phyloP scores from a whole-genome alignment of 2,113 vertebrate genomes.

The Podocnemis expansa region DNA sequence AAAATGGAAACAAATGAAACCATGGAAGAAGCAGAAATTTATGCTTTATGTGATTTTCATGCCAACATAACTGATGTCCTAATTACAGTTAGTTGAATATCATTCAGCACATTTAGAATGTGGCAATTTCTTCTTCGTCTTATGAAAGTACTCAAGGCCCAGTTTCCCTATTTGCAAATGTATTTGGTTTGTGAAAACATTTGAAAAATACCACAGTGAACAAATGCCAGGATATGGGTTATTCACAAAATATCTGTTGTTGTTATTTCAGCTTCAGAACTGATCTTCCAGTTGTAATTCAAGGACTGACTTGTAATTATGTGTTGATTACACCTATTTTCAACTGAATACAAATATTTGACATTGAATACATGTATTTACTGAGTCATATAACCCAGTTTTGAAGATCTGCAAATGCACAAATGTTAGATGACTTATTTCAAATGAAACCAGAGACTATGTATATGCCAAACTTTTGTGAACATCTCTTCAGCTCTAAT shows the following conservation, averaged over 20 bases:
- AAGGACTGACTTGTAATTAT: not conserved
- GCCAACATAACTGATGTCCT: not conserved
- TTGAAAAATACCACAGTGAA: not conserved
- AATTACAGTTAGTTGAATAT: not conserved
- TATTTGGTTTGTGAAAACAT: not conserved
- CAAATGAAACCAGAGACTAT: not conserved
- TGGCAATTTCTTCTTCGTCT: not conserved
- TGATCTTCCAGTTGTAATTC: not conserved
- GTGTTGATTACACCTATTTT: not conserved
- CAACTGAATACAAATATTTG: not conserved
- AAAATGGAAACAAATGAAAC: not conserved
- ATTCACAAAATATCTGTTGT: not conserved
- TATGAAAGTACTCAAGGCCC: not conserved
- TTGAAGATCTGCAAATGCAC: not conserved
- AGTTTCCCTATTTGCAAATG: not conserved
- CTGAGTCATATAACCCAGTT: not conserved
- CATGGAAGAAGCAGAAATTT: not conserved
- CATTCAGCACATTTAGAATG: not conserved
- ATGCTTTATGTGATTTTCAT: not conserved
- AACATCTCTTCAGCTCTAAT: not conserved
- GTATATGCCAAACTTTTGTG: not conserved
- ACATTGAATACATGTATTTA: not conserved
- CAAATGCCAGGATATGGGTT: not conserved
- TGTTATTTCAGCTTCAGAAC: not conserved
- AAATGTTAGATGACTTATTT: fast-evolving